phyloP scores from a whole-genome alignment of 2,888 invertebrate genomes.

The Eupithecia vulgata region DNA sequence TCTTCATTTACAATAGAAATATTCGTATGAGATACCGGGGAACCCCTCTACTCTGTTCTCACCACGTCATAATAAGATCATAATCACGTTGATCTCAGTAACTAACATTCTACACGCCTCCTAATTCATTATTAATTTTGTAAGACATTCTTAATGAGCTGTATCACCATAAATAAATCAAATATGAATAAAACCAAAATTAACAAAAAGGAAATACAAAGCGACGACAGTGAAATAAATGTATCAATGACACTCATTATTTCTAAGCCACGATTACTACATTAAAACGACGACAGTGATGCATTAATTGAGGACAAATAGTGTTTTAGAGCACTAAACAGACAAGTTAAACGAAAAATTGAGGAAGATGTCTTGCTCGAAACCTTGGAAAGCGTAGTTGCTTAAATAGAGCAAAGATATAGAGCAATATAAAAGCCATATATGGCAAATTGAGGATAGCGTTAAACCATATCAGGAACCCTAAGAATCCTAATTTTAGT shows the following conservation, averaged over 20 bases:
- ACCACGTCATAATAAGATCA: background rate
- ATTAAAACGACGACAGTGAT: constrained; percentile 44
- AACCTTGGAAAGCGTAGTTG: background rate
- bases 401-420: constrained; percentile 11
- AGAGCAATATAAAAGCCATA: constrained; percentile 18
- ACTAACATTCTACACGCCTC: background rate
- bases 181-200: constrained; percentile 22
- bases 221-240: constrained; percentile 41
- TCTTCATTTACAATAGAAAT: background rate
- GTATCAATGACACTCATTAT: constrained; percentile 42
- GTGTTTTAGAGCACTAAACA: constrained; percentile 30
- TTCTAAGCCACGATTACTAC: constrained; percentile 42
- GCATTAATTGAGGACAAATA: constrained; percentile 42
- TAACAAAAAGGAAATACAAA: constrained; percentile 32
- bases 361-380: constrained; percentile 22
- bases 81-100: background rate
- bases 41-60: background rate
- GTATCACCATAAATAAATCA: constrained; percentile 18
- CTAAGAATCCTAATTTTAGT: constrained; percentile 55
- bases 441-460: constrained; percentile 26
- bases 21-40: background rate
- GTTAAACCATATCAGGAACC: constrained; percentile 39
- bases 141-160: background rate
- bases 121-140: background rate
- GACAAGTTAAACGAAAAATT: constrained; percentile 32